Evolutionary conservation across 2,797 vertebrate species (phyloP).

Genomic region (Etheostoma perlongum): DNA sequence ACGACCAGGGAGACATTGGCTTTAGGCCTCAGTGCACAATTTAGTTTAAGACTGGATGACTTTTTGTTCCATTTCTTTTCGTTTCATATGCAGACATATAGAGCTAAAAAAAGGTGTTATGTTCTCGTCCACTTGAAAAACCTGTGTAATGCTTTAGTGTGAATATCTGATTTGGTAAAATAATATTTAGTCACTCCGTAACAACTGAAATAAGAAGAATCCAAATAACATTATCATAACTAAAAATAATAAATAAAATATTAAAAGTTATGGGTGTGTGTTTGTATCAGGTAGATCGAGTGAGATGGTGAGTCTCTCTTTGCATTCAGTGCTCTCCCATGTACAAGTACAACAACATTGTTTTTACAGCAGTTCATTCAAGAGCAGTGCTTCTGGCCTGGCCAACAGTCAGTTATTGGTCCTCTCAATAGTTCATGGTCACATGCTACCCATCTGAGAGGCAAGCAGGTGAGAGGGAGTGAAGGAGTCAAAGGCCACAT

Average conservation of each 20-base stretch:
- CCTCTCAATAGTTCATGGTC: conserved; percentile 42
- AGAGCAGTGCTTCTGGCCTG: conserved; percentile 17
- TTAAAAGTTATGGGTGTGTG: conserved; percentile 57
- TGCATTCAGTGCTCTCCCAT: conserved; percentile 58
- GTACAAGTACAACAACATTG: conserved; percentile 40
- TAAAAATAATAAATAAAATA: conserved; percentile 73
- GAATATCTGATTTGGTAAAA: conserved; percentile 51
- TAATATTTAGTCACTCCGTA: conserved; percentile 30
- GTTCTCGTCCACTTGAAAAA: conserved; percentile 33
- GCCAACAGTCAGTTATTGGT: conserved; percentile 19
- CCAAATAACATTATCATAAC: conserved; percentile 58
- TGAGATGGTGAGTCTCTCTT: conserved; percentile 70
- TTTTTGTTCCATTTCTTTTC: conserved; percentile 37
- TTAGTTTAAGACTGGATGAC: conserved; percentile 44
- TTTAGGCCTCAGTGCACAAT: conserved; percentile 63
- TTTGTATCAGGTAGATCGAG: conserved; percentile 79
- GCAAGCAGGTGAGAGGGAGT: conserved; percentile 83
- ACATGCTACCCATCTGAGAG: conserved; percentile 89
- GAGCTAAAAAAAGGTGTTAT: not conserved
- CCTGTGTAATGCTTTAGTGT: conserved; percentile 24
- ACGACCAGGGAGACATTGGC: conserved; percentile 56
- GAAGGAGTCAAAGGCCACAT: conserved; percentile 92
- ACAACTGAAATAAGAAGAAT: conserved; percentile 48
- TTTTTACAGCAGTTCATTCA: conserved; percentile 57
- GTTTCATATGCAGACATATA: conserved; percentile 12